phyloP scores from a whole-genome alignment of 2,888 invertebrate genomes.

The Lacanobia oleracea region DNA sequence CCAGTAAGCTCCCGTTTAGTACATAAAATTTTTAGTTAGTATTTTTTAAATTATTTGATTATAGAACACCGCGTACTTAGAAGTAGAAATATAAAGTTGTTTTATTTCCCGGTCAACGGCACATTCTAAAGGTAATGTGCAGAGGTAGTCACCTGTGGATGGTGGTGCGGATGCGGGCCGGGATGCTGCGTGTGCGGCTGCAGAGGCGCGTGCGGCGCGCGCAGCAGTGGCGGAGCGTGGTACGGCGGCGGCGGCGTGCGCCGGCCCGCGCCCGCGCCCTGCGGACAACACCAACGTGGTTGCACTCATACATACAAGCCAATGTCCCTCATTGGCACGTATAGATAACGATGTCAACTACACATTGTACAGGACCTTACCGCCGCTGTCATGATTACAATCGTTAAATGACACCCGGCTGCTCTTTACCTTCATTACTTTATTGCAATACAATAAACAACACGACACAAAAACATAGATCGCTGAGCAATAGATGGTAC shows the following conservation, averaged over 20 bases:
- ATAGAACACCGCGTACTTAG: no score
- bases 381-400: conserved; percentile 63
- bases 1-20: no score
- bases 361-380: conserved; percentile 66
- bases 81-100: no score
- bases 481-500: conserved; percentile 85
- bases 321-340: conserved; percentile 51
- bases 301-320: conserved; percentile 58
- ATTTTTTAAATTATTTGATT: no score
- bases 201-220: conserved; percentile 77
- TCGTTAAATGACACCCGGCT: conserved; percentile 57
- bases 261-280: conserved; percentile 90
- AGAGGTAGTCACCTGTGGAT: conserved; percentile 76
- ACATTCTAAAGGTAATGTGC: not conserved
- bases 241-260: conserved; percentile 95
- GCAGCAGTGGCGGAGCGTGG: conserved; percentile 90
- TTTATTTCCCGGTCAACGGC: no score
- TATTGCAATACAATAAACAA: conserved; percentile 67
- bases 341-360: conserved; percentile 60
- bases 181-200: conserved; percentile 76
- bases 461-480: conserved; percentile 63
- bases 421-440: conserved; percentile 56
- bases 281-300: conserved; percentile 74
- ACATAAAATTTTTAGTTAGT: no score
- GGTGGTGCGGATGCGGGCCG: conserved; percentile 76